Percentiles rank a stretch among this genome's conserved stretches.
Conservation (phyloP, 2,797 vertebrate genomes). For the Neopelma chrysocephalum region DNA sequence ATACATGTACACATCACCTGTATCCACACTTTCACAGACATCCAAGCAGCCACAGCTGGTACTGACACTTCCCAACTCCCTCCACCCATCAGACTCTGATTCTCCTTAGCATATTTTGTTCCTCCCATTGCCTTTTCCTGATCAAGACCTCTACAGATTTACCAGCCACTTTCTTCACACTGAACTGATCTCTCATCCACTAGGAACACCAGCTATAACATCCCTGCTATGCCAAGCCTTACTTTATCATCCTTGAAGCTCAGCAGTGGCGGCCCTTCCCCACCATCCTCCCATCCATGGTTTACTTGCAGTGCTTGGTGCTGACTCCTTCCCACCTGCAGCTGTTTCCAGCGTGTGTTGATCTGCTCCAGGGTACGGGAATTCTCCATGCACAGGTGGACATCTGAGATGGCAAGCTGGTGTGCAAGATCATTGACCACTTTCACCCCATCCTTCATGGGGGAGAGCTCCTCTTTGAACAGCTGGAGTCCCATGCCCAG, state of each 20-base stretch:
- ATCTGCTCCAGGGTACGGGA: constrained; percentile 91
- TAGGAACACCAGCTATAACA: neutral
- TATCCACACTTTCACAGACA: neutral
- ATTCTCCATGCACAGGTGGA: constrained; percentile 96
- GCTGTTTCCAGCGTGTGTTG: constrained; percentile 92
- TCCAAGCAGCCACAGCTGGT: neutral
- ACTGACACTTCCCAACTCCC: neutral
- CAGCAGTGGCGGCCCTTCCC: neutral
- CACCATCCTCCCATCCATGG: neutral
- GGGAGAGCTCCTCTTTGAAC: constrained; percentile 93
- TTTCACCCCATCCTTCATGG: constrained; percentile 94
- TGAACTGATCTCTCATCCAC: neutral
- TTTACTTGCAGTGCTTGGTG: neutral
- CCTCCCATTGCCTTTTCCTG: neutral
- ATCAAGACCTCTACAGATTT: neutral
- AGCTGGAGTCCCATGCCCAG: constrained; percentile 74
- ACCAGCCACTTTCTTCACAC: neutral
- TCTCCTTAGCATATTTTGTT: neutral
- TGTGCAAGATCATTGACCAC: constrained; percentile 94
- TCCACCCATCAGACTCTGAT: neutral
- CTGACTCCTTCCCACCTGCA: constrained; percentile 83
- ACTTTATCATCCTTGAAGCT: neutral
- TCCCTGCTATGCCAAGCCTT: neutral
- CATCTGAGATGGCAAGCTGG: constrained; percentile 94
- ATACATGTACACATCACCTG: neutral